Conservation (phyloP, 2,888 invertebrate species). For the Eristalis arbustorum region DNA sequence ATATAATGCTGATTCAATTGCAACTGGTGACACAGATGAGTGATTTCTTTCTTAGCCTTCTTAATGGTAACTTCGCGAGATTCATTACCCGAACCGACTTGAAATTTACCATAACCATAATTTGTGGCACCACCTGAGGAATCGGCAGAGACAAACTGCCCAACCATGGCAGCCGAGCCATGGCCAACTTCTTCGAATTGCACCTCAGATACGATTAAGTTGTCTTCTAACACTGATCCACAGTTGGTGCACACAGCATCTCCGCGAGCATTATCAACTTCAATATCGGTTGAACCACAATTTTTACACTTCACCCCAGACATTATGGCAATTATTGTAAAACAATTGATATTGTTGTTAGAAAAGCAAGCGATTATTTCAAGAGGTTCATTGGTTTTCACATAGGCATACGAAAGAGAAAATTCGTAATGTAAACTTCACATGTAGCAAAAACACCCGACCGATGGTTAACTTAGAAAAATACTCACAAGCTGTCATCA, state of each 20-base stretch:
- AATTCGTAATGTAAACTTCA: not conserved
- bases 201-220: slow-evolving; percentile 97
- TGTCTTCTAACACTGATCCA: slow-evolving; percentile 97
- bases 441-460: not conserved
- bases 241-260: slow-evolving; percentile 98
- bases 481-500: not conserved
- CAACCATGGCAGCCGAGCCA: slow-evolving; percentile 93
- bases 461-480: not conserved
- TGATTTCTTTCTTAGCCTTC: slow-evolving; percentile 93
- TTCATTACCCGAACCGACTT: slow-evolving; percentile 90
- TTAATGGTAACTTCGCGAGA: slow-evolving; percentile 95
- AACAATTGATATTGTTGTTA: not conserved
- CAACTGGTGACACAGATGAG: slow-evolving; percentile 91
- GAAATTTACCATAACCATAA: slow-evolving; percentile 88
- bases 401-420: not conserved
- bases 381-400: not conserved
- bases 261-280: slow-evolving; percentile 95
- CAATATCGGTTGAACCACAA: slow-evolving; percentile 94
- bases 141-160: slow-evolving; percentile 95
- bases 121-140: slow-evolving; percentile 91
- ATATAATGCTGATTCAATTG: slow-evolving; percentile 94
- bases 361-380: not conserved
- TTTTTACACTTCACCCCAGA: slow-evolving; percentile 91
- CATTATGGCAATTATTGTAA: slow-evolving; percentile 72
- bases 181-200: slow-evolving; percentile 96